Conservation (phyloP, 2,113 vertebrate genomes). For the Phoenicopterus ruber region DNA sequence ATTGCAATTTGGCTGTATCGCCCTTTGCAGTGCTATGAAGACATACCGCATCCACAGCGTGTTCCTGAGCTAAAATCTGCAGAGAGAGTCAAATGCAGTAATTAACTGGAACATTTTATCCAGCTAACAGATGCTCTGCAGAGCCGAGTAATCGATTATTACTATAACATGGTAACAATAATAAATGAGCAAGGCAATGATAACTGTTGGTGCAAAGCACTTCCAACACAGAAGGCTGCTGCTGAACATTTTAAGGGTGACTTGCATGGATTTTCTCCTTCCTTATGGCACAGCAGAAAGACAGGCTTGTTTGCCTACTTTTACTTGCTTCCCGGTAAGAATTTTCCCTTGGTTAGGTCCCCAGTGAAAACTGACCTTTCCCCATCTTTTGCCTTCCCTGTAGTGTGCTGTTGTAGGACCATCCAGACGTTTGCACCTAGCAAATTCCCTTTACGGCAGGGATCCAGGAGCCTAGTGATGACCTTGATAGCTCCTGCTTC, state of each 20-base stretch:
- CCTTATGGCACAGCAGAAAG: background rate
- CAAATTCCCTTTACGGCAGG: background rate
- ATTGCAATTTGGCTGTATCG: constrained; percentile 38
- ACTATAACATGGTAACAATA: background rate
- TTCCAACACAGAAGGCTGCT: background rate
- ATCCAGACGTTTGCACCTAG: background rate
- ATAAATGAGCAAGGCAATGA: background rate
- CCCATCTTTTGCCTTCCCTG: background rate
- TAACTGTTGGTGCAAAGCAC: background rate
- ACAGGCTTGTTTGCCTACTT: background rate
- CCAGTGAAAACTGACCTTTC: background rate
- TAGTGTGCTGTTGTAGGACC: background rate
- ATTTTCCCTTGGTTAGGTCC: background rate
- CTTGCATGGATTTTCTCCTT: background rate
- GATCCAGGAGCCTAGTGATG: background rate
- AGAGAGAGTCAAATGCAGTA: background rate
- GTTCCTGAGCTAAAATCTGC: background rate
- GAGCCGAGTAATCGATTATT: background rate
- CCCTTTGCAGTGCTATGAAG: constrained; percentile 52
- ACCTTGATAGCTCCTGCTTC: background rate
- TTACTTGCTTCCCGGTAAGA: background rate
- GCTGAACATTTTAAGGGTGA: background rate
- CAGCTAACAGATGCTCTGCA: background rate
- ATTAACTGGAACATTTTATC: constrained; percentile 1
- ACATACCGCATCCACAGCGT: constrained; percentile 18